Evolutionary conservation across 2,888 invertebrate genomes (phyloP).

Genomic region (Trichopoda pennipes): DNA sequence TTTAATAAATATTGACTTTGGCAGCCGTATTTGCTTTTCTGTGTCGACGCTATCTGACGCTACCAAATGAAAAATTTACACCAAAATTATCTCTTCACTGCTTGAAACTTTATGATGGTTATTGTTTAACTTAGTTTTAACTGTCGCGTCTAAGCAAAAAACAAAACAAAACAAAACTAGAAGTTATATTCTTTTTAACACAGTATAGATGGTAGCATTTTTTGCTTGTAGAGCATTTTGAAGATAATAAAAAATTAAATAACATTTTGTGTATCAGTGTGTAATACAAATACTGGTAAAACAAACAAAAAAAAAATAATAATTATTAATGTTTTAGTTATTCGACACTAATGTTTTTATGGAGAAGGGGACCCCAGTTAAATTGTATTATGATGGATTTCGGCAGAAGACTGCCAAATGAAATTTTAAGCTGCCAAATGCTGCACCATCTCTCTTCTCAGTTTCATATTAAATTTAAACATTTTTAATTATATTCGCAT

Average conservation of each 20-base stretch:
- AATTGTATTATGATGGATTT: too few species aligned
- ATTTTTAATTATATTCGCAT: too few species aligned
- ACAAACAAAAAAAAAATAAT: neutral
- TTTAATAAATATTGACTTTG: slow-evolving; percentile 66
- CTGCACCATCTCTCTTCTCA: too few species aligned
- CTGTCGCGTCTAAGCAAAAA: slow-evolving; percentile 49
- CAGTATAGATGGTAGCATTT: slow-evolving; percentile 47
- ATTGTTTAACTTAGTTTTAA: slow-evolving; percentile 65
- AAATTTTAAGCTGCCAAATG: too few species aligned
- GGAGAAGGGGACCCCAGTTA: too few species aligned
- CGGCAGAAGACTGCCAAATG: too few species aligned
- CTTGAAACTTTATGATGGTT: slow-evolving; percentile 64
- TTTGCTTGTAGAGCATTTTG: slow-evolving; percentile 52
- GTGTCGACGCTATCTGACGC: slow-evolving; percentile 15
- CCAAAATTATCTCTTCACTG: slow-evolving; percentile 57
- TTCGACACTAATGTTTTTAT: neutral
- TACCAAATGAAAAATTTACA: slow-evolving; percentile 47
- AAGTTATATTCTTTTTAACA: slow-evolving; percentile 31
- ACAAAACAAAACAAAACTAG: slow-evolving; percentile 10
- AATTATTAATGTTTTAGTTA: neutral
- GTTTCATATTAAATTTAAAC: too few species aligned
- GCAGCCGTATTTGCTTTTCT: slow-evolving; percentile 63
- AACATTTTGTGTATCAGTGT: slow-evolving; percentile 5
- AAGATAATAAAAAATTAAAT: slow-evolving; percentile 48
- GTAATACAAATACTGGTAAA: neutral